Evolutionary conservation across 2,797 vertebrate species (phyloP).

Genomic region (Sebastiscus tertius): DNA sequence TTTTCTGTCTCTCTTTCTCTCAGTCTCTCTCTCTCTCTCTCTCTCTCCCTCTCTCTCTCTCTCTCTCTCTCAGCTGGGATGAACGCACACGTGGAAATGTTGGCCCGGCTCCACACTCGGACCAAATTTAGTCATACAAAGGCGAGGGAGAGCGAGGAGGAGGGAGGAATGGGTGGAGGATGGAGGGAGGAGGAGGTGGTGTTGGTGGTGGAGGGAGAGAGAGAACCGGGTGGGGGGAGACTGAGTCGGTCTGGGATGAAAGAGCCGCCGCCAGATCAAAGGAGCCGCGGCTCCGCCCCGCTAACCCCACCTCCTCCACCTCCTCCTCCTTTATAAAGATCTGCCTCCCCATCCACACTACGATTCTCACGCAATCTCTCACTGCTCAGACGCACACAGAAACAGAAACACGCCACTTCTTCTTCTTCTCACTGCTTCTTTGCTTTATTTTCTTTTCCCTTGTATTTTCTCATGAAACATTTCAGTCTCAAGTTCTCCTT

Average conservation of each 20-base stretch:
- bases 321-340: slow-evolving; percentile 86
- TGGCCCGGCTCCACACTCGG: slow-evolving; percentile 92
- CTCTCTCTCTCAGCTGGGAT: slow-evolving; percentile 92
- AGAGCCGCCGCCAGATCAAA: slow-evolving; percentile 97
- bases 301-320: slow-evolving; percentile 88
- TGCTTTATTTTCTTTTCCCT: not conserved
- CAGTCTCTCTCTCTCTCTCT: not conserved
- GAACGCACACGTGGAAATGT: slow-evolving; percentile 97
- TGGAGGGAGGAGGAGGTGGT: slow-evolving; percentile 65
- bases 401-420: slow-evolving; percentile 41
- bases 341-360: slow-evolving; percentile 78
- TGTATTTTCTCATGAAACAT: slow-evolving; percentile 26
- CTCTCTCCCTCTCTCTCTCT: slow-evolving; percentile 62
- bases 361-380: slow-evolving; percentile 84
- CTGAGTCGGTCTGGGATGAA: slow-evolving; percentile 82
- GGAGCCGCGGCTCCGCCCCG: slow-evolving; percentile 86
- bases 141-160: slow-evolving; percentile 76
- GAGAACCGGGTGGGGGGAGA: slow-evolving; percentile 62
- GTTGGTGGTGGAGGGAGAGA: slow-evolving; percentile 69
- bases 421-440: slow-evolving; percentile 10
- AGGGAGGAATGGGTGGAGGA: slow-evolving; percentile 67
- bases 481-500: not conserved
- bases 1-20: slow-evolving; percentile 72
- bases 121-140: slow-evolving; percentile 99
- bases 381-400: slow-evolving; percentile 45